Conservation (phyloP, 2,113 vertebrate species). For the Carassius gibelio region DNA sequence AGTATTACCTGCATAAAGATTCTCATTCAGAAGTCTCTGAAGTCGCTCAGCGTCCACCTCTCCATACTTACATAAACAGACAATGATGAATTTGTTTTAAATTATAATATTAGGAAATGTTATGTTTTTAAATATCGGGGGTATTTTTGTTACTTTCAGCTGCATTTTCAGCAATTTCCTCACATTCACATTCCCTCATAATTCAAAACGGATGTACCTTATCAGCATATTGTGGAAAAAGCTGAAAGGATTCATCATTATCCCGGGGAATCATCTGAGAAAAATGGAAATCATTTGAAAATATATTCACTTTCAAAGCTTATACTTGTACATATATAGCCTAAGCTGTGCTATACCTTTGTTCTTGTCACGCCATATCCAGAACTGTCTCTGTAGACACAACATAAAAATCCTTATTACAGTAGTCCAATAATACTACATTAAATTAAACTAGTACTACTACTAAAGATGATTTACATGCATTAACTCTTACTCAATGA, state of each 20-base stretch:
- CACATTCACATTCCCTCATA: not conserved
- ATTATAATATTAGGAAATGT: not conserved
- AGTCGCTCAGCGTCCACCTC: slow-evolving; percentile 73
- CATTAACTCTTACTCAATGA: slow-evolving; percentile 57
- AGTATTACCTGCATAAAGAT: slow-evolving; percentile 59
- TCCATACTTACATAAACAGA: slow-evolving; percentile 57
- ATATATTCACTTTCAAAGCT: not conserved
- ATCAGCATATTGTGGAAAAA: slow-evolving; percentile 69
- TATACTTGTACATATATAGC: not conserved
- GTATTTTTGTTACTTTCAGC: no score
- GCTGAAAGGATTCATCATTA: slow-evolving; percentile 5
- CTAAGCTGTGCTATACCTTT: slow-evolving; percentile 8
- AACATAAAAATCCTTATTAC: not conserved
- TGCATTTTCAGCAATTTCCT: no score
- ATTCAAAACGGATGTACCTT: not conserved
- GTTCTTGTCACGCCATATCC: slow-evolving; percentile 8
- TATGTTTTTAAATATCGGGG: not conserved
- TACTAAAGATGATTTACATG: not conserved
- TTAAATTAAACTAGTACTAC: not conserved
- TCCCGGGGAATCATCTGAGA: slow-evolving; percentile 40
- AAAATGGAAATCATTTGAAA: not conserved
- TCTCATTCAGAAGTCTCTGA: slow-evolving; percentile 69
- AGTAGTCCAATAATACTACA: not conserved
- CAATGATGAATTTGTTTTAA: not conserved
- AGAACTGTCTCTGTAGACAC: slow-evolving; percentile 63